phyloP scores from a whole-genome alignment of 2,113 vertebrate genomes.

The Tachysurus fulvidraco region DNA sequence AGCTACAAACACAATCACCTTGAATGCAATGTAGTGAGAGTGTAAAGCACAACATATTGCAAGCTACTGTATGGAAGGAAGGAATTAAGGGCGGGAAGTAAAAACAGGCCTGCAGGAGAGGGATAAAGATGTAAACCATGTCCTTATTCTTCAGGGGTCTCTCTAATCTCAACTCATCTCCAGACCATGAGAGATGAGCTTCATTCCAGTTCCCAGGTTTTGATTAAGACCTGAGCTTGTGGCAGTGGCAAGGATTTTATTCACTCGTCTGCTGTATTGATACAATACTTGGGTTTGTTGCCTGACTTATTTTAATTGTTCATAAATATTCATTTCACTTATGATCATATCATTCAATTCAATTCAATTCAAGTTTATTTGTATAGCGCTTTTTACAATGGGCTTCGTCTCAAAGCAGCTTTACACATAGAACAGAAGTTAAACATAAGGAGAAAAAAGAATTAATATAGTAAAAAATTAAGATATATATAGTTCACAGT shows the following conservation, averaged over 20 bases:
- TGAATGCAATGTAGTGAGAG: not conserved
- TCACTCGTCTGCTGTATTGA: not conserved
- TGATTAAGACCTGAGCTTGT: not conserved
- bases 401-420: too few species aligned
- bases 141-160: not conserved
- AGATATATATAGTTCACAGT: too few species aligned
- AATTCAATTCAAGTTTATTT: too few species aligned
- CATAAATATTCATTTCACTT: too few species aligned
- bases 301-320: not conserved
- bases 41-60: slow-evolving; percentile 13
- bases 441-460: too few species aligned
- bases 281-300: not conserved
- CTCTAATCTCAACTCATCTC: slow-evolving; percentile 1
- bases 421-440: too few species aligned
- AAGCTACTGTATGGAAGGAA: not conserved
- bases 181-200: slow-evolving; percentile 10
- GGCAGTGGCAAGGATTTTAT: not conserved
- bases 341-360: too few species aligned
- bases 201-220: slow-evolving; percentile 19
- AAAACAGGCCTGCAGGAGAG: not conserved
- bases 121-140: not conserved
- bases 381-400: too few species aligned
- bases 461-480: too few species aligned
- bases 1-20: slow-evolving; percentile 7
- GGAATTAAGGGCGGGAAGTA: not conserved